Evolutionary conservation across 2,797 vertebrate species (phyloP).

Genomic region (Enteromius anoplus): DNA sequence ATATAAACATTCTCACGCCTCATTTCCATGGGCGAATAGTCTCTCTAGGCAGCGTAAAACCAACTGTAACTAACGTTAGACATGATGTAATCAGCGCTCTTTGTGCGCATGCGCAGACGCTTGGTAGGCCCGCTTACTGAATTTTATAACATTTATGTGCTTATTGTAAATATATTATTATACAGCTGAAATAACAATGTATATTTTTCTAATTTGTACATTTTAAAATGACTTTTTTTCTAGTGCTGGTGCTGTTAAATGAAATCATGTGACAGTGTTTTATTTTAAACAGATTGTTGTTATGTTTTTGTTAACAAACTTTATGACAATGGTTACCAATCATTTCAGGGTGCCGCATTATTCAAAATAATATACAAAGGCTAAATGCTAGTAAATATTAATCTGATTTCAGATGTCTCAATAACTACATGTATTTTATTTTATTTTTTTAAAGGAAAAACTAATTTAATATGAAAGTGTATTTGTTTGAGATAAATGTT

Average conservation of each 20-base stretch:
- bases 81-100: constrained; percentile 52
- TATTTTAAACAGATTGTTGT: not conserved
- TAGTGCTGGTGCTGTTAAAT: not conserved
- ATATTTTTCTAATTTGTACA: not conserved
- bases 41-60: constrained; percentile 1
- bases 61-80: constrained; percentile 44
- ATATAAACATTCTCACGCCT: constrained; percentile 11
- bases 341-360: not conserved
- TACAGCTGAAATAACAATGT: not conserved
- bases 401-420: not conserved
- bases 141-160: not conserved
- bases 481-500: not conserved
- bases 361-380: not conserved
- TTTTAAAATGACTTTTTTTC: not conserved
- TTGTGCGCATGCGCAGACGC: constrained; percentile 47
- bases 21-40: constrained; percentile 26
- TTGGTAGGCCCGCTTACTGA: not conserved
- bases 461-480: not conserved
- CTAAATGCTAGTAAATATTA: not conserved
- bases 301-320: too few relatives aligned
- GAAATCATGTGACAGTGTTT: not conserved
- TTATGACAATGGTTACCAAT: not conserved
- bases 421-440: not conserved
- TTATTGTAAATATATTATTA: not conserved
- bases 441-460: not conserved